Evolutionary conservation across 2,113 vertebrate genomes (phyloP).

Genomic region (Neotoma lepida): DNA sequence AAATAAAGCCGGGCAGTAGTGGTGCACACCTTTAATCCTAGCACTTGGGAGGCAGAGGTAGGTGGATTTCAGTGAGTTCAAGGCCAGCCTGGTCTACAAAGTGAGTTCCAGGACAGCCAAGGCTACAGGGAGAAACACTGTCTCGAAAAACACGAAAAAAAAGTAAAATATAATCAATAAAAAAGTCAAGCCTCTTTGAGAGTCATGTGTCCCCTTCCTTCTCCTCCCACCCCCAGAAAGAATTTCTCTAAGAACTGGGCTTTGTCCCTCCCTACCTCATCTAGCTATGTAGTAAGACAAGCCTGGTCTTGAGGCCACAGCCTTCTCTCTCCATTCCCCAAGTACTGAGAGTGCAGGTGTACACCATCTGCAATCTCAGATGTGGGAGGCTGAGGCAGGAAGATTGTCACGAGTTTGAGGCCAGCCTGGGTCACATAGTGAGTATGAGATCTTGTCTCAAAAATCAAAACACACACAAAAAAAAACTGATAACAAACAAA

Average conservation of each 20-base stretch:
- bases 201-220: neutral
- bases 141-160: no score
- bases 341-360: neutral
- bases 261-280: neutral
- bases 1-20: neutral
- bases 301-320: neutral
- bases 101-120: no score
- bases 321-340: neutral
- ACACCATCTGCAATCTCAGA: no score
- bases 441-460: neutral
- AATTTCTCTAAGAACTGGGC: neutral
- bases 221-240: neutral
- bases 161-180: neutral
- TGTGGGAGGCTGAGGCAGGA: neutral
- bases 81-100: no score
- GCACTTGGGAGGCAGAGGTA: no score
- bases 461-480: neutral
- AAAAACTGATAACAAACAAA: neutral
- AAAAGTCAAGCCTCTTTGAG: neutral
- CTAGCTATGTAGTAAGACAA: neutral
- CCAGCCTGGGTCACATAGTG: neutral
- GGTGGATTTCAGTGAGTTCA: no score
- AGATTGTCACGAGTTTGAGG: neutral
- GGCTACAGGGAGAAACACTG: no score
- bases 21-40: no score